Percentiles rank a stretch among this genome's conserved stretches.
Evolutionary conservation across 2,797 vertebrate genomes (phyloP).

Genomic region (Bovichtus diacanthus): DNA sequence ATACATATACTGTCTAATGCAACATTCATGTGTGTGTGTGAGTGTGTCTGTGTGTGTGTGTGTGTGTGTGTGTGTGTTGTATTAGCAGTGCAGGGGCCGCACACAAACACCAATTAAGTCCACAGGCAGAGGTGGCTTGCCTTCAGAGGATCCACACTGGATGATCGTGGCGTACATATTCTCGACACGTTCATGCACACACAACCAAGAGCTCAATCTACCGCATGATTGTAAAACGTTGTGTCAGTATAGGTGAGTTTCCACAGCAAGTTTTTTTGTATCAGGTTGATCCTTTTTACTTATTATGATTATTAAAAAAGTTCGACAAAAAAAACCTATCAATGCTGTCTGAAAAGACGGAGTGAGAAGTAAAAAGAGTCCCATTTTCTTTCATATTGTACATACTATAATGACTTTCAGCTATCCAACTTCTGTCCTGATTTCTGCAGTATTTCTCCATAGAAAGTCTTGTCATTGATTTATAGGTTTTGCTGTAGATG

Average conservation of each 20-base stretch:
- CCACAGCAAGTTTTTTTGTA: too few relatives aligned
- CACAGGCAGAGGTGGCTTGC: constrained; percentile 24
- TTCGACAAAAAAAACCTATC: too few relatives aligned
- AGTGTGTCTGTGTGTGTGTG: neutral
- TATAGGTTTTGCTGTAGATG: too few relatives aligned
- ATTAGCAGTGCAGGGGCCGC: constrained; percentile 20
- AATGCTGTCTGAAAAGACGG: too few relatives aligned
- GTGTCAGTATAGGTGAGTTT: neutral
- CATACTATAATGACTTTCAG: too few relatives aligned
- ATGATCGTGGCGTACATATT: constrained; percentile 4
- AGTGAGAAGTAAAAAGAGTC: too few relatives aligned
- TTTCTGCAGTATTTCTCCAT: too few relatives aligned
- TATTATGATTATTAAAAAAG: too few relatives aligned
- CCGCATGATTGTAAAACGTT: neutral
- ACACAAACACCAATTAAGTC: constrained; percentile 53
- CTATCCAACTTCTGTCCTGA: too few relatives aligned
- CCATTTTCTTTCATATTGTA: too few relatives aligned
- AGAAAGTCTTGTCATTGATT: too few relatives aligned
- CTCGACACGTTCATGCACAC: neutral
- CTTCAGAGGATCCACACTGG: constrained; percentile 20
- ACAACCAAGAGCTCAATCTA: neutral
- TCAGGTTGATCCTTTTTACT: too few relatives aligned
- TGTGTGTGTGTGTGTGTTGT: constrained; percentile 5
- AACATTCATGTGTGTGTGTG: constrained; percentile 16
- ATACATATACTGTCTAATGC: neutral